These are phyloP conservation scores for Kryptopterus vitreolus DNA, from an alignment of 2,797 vertebrate species.

Conservation along the genomic window DNA sequence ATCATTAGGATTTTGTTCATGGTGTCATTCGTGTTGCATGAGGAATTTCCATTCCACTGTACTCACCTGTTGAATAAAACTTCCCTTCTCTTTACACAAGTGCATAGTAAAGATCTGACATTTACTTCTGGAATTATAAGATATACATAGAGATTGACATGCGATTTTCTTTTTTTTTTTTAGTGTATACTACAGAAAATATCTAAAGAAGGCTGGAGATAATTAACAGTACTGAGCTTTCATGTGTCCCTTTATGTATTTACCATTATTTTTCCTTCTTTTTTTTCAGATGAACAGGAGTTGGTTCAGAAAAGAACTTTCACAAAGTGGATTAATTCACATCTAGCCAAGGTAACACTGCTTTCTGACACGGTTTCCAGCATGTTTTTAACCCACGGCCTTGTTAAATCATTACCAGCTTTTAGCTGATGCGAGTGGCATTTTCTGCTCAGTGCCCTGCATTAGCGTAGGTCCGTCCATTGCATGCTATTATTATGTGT, in stretches of 20 bases:
- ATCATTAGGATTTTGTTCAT: constrained; percentile 9
- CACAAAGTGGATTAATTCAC: constrained; percentile 99
- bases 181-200: background rate
- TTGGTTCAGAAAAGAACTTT: constrained; percentile 97
- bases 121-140: background rate
- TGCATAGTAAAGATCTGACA: constrained; percentile 6
- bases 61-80: constrained; percentile 17
- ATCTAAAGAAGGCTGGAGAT: background rate
- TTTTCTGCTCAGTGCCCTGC: background rate
- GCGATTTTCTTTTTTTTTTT: background rate
- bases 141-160: background rate
- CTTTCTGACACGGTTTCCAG: background rate
- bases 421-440: background rate
- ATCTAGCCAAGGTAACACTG: constrained; percentile 88
- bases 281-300: constrained; percentile 90
- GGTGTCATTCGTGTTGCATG: constrained; percentile 24
- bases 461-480: background rate
- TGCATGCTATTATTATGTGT: background rate
- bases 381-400: background rate
- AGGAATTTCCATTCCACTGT: background rate
- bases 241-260: constrained; percentile 15
- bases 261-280: constrained; percentile 50
- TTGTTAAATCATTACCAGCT: background rate
- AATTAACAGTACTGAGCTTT: background rate
- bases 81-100: background rate